Conservation (phyloP, 2,888 invertebrate genomes). For the Drosophila tanythrix region DNA sequence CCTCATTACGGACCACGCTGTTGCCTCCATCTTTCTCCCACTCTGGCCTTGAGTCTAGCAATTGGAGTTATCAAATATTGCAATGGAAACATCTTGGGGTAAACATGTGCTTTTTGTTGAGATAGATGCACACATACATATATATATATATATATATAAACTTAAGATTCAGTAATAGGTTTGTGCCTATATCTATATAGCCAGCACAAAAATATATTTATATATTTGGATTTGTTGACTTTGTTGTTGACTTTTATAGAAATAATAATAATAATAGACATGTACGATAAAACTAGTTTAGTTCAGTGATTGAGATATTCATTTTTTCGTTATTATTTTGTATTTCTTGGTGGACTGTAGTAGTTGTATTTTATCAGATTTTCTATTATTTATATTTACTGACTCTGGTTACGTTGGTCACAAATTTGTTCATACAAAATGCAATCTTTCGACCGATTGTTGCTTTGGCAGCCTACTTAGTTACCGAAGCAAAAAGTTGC, state of each 20-base stretch:
- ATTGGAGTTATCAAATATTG: constrained; percentile 7
- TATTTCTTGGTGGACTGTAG: neutral
- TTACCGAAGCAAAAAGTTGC: neutral
- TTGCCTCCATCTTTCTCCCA: neutral
- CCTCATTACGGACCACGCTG: constrained; percentile 42
- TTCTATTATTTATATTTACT: neutral
- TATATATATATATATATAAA: neutral
- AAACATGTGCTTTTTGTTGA: neutral
- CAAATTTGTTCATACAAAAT: neutral
- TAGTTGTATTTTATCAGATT: neutral
- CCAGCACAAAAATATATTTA: neutral
- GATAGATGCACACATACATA: neutral
- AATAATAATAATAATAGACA: no score
- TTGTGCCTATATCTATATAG: neutral
- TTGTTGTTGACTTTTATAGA: no score
- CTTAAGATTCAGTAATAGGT: neutral
- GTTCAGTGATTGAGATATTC: no score
- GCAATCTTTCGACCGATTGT: neutral
- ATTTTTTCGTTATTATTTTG: neutral
- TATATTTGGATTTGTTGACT: neutral
- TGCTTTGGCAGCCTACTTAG: neutral
- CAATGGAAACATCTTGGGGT: neutral
- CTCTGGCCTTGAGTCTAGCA: neutral
- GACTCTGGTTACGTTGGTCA: neutral
- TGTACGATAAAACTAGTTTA: neutral